Conservation (phyloP, 2,113 vertebrate species). For the Lophius piscatorius region DNA sequence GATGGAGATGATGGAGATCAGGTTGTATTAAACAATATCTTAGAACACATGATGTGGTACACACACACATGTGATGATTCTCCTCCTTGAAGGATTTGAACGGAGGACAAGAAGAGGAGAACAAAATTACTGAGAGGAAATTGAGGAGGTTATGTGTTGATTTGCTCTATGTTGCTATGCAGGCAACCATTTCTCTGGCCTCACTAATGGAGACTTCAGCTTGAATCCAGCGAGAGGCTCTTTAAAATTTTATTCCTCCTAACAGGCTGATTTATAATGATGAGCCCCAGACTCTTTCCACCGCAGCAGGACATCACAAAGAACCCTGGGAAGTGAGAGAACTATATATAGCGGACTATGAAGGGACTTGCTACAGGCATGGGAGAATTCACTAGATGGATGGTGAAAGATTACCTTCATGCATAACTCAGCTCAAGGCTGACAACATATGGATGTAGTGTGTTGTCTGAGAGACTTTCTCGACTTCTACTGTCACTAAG, state of each 20-base stretch:
- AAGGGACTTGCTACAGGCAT: conserved; percentile 53
- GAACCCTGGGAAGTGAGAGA: conserved; percentile 47
- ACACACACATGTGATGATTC: conserved; percentile 11
- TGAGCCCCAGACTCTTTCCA: conserved; percentile 59
- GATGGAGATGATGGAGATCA: neutral
- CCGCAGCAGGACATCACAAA: conserved; percentile 65
- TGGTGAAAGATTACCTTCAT: conserved; percentile 66
- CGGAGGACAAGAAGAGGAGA: conserved; percentile 18
- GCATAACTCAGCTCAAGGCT: conserved; percentile 37
- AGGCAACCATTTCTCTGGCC: conserved; percentile 65
- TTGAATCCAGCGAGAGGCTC: conserved; percentile 68
- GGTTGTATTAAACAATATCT: conserved; percentile 31
- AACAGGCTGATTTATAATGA: conserved; percentile 80
- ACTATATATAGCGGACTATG: conserved; percentile 54
- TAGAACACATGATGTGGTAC: conserved; percentile 9
- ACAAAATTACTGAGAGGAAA: conserved; percentile 43
- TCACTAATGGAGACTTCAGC: conserved; percentile 76
- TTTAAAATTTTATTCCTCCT: conserved; percentile 78
- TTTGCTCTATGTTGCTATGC: conserved; percentile 67
- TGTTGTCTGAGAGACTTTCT: conserved; percentile 58
- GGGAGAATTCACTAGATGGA: conserved; percentile 56
- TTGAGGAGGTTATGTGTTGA: conserved; percentile 67
- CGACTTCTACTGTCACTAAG: conserved; percentile 76
- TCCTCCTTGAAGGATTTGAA: conserved; percentile 14
- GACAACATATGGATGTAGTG: conserved; percentile 47